phyloP scores from a whole-genome alignment of 2,113 vertebrate species.

The Puffinus mauretanicus region DNA sequence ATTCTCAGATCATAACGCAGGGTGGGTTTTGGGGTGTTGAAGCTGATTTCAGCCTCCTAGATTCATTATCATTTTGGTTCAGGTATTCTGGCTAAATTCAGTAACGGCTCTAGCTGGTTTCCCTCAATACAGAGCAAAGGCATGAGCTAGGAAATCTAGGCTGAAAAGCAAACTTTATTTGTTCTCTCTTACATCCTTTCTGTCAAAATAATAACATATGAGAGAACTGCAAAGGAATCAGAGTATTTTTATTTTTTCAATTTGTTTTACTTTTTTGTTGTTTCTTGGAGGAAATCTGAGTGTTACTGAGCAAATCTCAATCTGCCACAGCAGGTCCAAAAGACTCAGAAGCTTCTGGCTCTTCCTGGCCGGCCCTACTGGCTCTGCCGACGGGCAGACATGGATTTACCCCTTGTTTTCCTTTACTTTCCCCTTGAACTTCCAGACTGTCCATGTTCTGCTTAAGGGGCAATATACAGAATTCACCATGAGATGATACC shows the following conservation, averaged over 20 bases:
- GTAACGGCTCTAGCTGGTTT: fast-evolving
- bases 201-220: background rate
- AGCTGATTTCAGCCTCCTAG: background rate
- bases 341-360: background rate
- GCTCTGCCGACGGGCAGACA: background rate
- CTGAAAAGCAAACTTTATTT: background rate
- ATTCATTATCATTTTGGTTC: background rate
- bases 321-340: background rate
- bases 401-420: background rate
- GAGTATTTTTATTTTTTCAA: background rate
- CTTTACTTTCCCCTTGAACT: background rate
- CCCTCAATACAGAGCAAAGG: background rate
- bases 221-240: background rate
- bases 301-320: background rate
- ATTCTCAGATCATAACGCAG: background rate
- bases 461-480: background rate
- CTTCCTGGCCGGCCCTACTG: background rate
- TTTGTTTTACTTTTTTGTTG: background rate
- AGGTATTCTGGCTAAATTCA: background rate
- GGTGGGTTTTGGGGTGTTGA: background rate
- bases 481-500: background rate
- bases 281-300: background rate
- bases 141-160: background rate
- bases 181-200: background rate
- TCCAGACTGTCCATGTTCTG: background rate